Conservation (phyloP, 2,797 vertebrate genomes). For the Eulemur mongoz region DNA sequence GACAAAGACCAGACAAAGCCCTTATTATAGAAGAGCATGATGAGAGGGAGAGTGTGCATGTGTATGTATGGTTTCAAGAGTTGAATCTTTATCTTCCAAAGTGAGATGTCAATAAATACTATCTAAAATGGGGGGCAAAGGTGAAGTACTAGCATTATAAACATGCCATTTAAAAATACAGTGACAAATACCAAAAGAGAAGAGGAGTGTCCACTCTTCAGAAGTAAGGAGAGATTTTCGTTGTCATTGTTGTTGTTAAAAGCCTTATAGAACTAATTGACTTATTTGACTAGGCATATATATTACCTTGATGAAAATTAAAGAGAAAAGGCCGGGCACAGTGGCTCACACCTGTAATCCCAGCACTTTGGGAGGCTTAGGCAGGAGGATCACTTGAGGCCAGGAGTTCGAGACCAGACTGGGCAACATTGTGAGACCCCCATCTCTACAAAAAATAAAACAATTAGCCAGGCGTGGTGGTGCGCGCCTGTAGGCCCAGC, state of each 20-base stretch:
- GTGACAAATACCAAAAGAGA: neutral
- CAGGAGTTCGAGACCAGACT: neutral
- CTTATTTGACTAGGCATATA: neutral
- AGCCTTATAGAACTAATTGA: neutral
- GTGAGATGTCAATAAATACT: neutral
- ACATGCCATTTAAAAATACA: neutral
- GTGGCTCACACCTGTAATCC: neutral
- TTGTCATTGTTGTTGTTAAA: neutral
- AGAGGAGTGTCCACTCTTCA: neutral
- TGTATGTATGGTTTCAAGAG: neutral
- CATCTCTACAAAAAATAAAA: neutral
- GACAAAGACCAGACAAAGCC: neutral
- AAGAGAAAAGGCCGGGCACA: neutral
- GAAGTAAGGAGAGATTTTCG: neutral
- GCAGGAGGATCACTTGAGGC: neutral
- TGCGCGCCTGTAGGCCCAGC: neutral
- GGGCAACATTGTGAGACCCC: neutral
- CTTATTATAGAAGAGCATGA: neutral
- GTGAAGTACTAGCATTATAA: neutral
- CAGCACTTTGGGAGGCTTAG: neutral
- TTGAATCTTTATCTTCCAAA: neutral
- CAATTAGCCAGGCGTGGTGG: neutral
- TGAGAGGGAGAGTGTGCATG: neutral
- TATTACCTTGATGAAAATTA: neutral
- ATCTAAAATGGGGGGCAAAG: neutral